Percentiles rank a stretch among this genome's conserved stretches.
phyloP scores from a whole-genome alignment of 35 echinoderm and acorn worm species.

The Heliocidaris erythrogramma region DNA sequence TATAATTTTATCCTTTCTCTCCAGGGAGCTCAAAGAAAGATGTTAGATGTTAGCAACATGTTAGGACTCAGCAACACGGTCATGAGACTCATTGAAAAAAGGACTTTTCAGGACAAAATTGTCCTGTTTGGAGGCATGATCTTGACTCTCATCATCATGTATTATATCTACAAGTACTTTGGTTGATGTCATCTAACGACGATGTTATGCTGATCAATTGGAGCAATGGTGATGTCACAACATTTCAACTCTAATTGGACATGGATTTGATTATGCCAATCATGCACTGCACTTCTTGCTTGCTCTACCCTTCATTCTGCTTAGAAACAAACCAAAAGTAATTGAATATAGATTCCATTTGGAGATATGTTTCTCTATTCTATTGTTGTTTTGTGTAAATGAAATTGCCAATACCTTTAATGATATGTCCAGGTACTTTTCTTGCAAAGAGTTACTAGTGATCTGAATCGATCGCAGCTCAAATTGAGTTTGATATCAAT shows the following conservation, averaged over 20 bases:
- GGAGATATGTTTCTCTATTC: too few species aligned
- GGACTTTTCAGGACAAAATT: constrained; percentile 86
- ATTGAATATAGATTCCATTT: neutral
- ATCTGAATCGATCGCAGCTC: too few species aligned
- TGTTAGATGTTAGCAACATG: constrained; percentile 84
- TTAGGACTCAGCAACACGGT: constrained; percentile 92
- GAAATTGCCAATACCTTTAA: too few species aligned
- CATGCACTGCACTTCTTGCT: neutral
- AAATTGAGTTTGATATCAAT: too few species aligned
- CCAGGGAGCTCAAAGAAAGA: constrained; percentile 77
- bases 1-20: neutral
- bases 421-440: too few species aligned
- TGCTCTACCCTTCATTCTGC: neutral
- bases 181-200: constrained; percentile 9
- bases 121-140: constrained; percentile 94
- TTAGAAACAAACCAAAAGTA: neutral
- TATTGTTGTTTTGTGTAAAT: too few species aligned
- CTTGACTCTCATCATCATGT: constrained; percentile 87
- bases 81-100: constrained; percentile 93
- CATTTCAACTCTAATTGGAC: neutral
- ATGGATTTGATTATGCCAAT: neutral
- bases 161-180: constrained; percentile 80
- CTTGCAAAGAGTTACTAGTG: too few species aligned
- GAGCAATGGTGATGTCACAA: neutral
- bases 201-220: neutral